These are phyloP conservation scores for Metellina segmentata DNA, from an alignment of 2,888 invertebrate genomes.

Conservation along the genomic window DNA sequence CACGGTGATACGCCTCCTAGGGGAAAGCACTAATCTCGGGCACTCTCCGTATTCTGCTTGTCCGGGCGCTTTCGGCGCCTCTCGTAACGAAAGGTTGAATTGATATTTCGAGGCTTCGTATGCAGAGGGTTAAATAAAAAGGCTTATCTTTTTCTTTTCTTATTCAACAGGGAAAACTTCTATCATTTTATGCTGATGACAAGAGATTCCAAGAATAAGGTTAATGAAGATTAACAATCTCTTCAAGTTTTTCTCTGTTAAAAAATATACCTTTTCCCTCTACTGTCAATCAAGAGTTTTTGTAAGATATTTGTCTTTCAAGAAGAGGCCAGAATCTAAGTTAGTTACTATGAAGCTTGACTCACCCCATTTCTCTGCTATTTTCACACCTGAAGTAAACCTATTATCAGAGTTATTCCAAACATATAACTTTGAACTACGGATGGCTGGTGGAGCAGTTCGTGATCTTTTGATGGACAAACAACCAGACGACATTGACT, in stretches of 20 bases:
- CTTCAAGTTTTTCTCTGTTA: constrained; percentile 2
- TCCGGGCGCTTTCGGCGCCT: too few relatives aligned
- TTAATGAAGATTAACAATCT: constrained; percentile 55
- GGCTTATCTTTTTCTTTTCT: neutral
- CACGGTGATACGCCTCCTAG: too few relatives aligned
- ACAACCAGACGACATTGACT: constrained; percentile 95
- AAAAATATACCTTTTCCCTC: constrained; percentile 11
- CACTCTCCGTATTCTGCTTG: too few relatives aligned
- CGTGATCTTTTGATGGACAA: constrained; percentile 90
- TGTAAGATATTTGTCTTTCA: neutral
- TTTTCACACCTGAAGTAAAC: constrained; percentile 91
- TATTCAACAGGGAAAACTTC: neutral
- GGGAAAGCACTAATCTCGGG: too few relatives aligned
- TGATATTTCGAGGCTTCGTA: too few relatives aligned
- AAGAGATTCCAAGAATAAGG: neutral
- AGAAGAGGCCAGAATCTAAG: constrained; percentile 37
- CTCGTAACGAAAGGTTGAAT: too few relatives aligned
- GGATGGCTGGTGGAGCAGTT: constrained; percentile 98
- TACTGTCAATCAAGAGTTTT: neutral
- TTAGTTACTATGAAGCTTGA: constrained; percentile 84
- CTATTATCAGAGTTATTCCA: constrained; percentile 88
- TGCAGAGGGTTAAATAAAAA: too few relatives aligned
- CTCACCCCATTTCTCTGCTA: constrained; percentile 86
- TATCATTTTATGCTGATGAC: neutral
- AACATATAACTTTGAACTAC: constrained; percentile 90